phyloP scores from a whole-genome alignment of 2,113 vertebrate species.

The Noctilio leporinus region DNA sequence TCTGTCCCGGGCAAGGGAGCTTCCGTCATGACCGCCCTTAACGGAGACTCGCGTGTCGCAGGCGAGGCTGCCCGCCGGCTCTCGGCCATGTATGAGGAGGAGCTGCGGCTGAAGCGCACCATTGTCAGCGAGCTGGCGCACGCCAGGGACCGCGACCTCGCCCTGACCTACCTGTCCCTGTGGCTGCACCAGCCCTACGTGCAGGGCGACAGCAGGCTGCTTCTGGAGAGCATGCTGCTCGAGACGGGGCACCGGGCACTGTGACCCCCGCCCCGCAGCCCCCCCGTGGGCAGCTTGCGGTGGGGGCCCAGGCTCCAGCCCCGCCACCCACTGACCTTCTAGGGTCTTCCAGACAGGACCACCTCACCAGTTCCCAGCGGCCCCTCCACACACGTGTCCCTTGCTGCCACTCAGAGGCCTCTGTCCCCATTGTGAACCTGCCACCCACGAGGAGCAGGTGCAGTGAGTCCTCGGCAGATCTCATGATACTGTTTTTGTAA shows the following conservation, averaged over 20 bases:
- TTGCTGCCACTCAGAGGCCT: accelerated
- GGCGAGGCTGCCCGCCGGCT: constrained; percentile 81
- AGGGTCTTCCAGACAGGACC: background rate
- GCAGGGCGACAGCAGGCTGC: constrained; percentile 77
- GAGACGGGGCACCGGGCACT: constrained; percentile 90
- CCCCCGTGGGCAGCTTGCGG: accelerated
- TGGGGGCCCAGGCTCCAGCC: accelerated
- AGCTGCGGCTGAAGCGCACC: constrained; percentile 85
- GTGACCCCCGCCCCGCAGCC: constrained; percentile 52
- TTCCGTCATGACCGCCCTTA: accelerated
- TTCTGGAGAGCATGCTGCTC: constrained; percentile 89
- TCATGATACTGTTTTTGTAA: background rate
- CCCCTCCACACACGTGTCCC: background rate
- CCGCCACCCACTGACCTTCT: accelerated
- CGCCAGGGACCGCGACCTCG: constrained; percentile 78
- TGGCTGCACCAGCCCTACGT: constrained; percentile 95
- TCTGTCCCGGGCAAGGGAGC: accelerated
- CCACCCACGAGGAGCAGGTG: accelerated
- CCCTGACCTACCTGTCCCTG: constrained; percentile 88
- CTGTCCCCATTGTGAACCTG: background rate
- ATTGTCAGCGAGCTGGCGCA: constrained; percentile 88
- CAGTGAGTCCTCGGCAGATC: too few relatives aligned
- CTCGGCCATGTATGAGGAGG: constrained; percentile 82
- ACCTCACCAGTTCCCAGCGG: accelerated
- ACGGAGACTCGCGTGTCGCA: constrained; percentile 60